Percentiles rank a stretch among this genome's conserved stretches.
Evolutionary conservation across 2,797 vertebrate species (phyloP).

Genomic region (Anguilla pacifica): DNA sequence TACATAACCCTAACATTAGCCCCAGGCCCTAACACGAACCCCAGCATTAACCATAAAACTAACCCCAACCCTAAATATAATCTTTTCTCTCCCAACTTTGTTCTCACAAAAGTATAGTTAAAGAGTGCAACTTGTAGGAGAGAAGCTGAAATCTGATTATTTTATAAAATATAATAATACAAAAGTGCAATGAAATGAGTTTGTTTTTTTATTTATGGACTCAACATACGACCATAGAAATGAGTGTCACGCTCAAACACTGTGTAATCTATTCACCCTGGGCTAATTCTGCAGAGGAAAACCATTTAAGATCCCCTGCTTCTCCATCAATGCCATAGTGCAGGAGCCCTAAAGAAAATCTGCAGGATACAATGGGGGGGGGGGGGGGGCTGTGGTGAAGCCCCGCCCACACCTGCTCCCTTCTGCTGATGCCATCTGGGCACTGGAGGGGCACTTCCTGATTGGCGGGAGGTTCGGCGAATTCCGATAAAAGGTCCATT

Average conservation of each 20-base stretch:
- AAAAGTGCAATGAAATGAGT: too few relatives aligned
- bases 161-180: too few relatives aligned
- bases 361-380: conserved; percentile 40
- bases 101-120: too few relatives aligned
- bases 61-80: not conserved
- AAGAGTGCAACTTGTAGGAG: too few relatives aligned
- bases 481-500: conserved; percentile 33
- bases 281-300: not conserved
- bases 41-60: not conserved
- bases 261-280: not conserved
- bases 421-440: conserved; percentile 67
- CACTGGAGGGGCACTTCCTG: conserved; percentile 43
- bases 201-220: too few relatives aligned
- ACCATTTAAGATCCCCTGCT: not conserved
- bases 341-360: conserved; percentile 43
- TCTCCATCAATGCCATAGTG: conserved; percentile 15
- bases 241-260: too few relatives aligned
- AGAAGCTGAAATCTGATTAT: too few relatives aligned
- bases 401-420: conserved; percentile 61
- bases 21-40: too few relatives aligned
- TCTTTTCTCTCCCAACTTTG: too few relatives aligned
- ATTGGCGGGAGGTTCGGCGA: conserved; percentile 30
- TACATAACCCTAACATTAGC: too few relatives aligned
- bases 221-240: too few relatives aligned
- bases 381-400: conserved; percentile 41